Percentiles rank a stretch among this genome's conserved stretches.
These are phyloP conservation scores for Acropora tenuis DNA, from an alignment of 64 coral and sea anemone species.

Conservation along the genomic window DNA sequence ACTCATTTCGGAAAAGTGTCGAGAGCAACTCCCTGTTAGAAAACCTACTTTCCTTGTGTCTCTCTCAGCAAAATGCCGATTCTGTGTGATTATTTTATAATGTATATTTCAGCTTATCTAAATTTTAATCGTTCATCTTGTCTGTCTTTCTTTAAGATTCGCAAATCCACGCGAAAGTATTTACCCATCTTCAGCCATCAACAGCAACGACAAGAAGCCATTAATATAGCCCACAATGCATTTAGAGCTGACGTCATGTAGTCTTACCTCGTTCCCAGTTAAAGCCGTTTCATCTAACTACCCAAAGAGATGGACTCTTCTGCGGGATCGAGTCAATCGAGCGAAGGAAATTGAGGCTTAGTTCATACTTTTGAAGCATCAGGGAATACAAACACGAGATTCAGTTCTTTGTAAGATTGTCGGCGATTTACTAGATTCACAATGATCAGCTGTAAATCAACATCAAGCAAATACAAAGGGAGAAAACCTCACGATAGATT, in stretches of 20 bases:
- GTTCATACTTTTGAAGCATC: too few relatives aligned
- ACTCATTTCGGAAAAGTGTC: conserved; percentile 69
- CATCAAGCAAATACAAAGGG: too few relatives aligned
- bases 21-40: conserved; percentile 13
- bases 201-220: conserved; percentile 54
- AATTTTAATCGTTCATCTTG: background rate
- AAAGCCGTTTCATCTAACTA: too few relatives aligned
- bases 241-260: conserved; percentile 91
- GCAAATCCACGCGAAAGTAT: background rate
- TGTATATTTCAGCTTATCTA: background rate
- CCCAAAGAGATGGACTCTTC: too few relatives aligned
- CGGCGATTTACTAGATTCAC: too few relatives aligned
- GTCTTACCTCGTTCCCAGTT: background rate
- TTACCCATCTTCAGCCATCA: conserved; percentile 14
- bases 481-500: too few relatives aligned
- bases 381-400: too few relatives aligned
- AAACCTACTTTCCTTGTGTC: background rate
- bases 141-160: conserved; percentile 7
- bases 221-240: conserved; percentile 98
- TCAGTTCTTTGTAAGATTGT: too few relatives aligned
- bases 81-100: background rate
- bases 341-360: too few relatives aligned
- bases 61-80: conserved; percentile 2
- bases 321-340: too few relatives aligned
- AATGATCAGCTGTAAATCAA: too few relatives aligned